phyloP scores from a whole-genome alignment of 2,888 invertebrate genomes.

The Pyrgus malvae region DNA sequence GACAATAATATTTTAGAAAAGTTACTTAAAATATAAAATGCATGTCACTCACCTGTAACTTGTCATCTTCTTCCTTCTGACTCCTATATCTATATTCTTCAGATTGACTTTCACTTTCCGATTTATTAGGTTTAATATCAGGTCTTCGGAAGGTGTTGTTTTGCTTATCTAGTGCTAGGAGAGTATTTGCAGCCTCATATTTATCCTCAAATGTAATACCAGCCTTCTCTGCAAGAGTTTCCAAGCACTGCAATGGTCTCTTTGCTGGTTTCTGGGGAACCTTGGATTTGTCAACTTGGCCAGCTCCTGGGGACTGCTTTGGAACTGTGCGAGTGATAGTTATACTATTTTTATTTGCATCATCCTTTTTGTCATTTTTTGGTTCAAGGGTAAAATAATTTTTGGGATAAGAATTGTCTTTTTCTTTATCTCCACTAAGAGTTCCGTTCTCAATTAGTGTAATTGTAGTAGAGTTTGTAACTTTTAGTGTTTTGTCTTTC shows the following conservation, averaged over 20 bases:
- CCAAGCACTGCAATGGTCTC: constrained; percentile 84
- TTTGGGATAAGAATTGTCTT: constrained; percentile 64
- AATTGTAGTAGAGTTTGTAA: constrained; percentile 72
- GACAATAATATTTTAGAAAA: too few species aligned
- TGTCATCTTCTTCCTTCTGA: constrained; percentile 76
- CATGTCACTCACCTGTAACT: constrained; percentile 55
- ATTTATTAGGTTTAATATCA: constrained; percentile 67
- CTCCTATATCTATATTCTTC: constrained; percentile 69
- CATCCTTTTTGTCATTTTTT: constrained; percentile 74
- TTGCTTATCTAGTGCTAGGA: constrained; percentile 84
- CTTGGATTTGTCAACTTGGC: constrained; percentile 59
- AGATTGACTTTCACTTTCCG: constrained; percentile 60
- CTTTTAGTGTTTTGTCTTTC: constrained; percentile 71
- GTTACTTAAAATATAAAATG: neutral
- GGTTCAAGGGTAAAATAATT: constrained; percentile 72
- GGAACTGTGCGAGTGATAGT: constrained; percentile 70
- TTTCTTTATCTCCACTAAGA: constrained; percentile 65
- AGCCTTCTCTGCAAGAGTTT: constrained; percentile 87
- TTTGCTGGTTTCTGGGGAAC: constrained; percentile 54
- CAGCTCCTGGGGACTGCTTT: constrained; percentile 59
- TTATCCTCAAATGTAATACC: constrained; percentile 88
- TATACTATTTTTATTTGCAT: constrained; percentile 75
- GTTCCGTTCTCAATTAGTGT: constrained; percentile 68
- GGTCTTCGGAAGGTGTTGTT: constrained; percentile 72
- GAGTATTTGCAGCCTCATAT: constrained; percentile 86